Conservation (phyloP, 2,113 vertebrate species). For the Notechis scutatus region DNA sequence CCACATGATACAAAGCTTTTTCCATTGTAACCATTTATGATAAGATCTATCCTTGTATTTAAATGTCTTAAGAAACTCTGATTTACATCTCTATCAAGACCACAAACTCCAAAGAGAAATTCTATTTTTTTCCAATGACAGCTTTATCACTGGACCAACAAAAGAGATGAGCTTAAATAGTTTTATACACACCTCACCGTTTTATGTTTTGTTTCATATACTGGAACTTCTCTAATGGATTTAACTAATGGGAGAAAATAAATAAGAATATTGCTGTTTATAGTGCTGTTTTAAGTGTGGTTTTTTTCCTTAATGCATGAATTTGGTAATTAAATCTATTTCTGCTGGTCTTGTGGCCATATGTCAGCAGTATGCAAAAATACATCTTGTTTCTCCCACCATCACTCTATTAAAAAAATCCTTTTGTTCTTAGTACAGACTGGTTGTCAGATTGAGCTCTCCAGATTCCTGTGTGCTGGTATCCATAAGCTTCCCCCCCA, state of each 20-base stretch:
- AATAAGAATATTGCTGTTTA: conserved; percentile 57
- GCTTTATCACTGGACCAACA: not conserved
- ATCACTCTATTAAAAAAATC: conserved; percentile 42
- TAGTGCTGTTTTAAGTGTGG: conserved; percentile 39
- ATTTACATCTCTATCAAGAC: not conserved
- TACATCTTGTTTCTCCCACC: conserved; percentile 54
- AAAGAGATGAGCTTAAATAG: not conserved
- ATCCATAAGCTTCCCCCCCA: conserved; percentile 82
- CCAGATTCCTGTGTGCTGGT: conserved; percentile 88
- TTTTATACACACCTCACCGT: not conserved
- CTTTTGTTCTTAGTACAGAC: conserved; percentile 76
- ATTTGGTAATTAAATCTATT: conserved; percentile 79
- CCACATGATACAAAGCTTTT: not conserved
- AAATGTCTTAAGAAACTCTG: not conserved
- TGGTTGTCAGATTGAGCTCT: conserved; percentile 74
- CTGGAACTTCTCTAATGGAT: conserved; percentile 12
- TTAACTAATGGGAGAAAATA: conserved; percentile 54
- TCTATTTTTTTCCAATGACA: not conserved
- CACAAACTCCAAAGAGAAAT: not conserved
- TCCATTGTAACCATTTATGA: not conserved
- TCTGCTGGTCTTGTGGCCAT: conserved; percentile 75
- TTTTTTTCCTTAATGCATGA: conserved; percentile 54
- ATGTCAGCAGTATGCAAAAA: conserved; percentile 78
- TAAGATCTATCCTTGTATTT: not conserved
- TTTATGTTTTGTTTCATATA: conserved; percentile 3